These are phyloP conservation scores for Halichoeres trimaculatus DNA, from an alignment of 2,113 vertebrate species.

Conservation along the genomic window DNA sequence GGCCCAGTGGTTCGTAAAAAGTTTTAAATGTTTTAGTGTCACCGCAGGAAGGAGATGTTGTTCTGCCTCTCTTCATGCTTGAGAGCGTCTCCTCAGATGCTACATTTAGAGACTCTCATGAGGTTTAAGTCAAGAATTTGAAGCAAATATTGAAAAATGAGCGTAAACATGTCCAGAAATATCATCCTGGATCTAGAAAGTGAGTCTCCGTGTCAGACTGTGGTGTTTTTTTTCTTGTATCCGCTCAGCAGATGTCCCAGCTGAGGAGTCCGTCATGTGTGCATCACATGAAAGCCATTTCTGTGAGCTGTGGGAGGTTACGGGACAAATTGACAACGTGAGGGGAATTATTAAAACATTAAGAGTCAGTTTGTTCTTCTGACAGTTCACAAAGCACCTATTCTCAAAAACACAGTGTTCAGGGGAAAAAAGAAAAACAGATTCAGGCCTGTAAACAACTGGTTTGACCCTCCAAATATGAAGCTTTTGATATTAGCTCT, in stretches of 20 bases:
- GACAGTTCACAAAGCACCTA: constrained; percentile 16
- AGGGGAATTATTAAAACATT: constrained; percentile 56
- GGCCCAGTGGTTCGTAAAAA: no score
- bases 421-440: not conserved
- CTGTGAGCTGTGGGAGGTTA: not conserved
- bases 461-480: not conserved
- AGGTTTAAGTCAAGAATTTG: no score
- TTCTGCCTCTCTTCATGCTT: not conserved
- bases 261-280: not conserved
- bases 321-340: constrained; percentile 45
- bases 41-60: not conserved
- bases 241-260: not conserved
- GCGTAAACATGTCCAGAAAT: no score
- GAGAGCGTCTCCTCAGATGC: not conserved
- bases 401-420: not conserved
- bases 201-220: not conserved
- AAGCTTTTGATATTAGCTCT: no score
- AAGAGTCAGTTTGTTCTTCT: not conserved
- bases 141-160: no score
- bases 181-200: not conserved
- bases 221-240: not conserved
- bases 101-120: not conserved
- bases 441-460: not conserved
- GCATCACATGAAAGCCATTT: constrained; percentile 68
- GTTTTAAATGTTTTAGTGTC: not conserved